Conservation (phyloP, 2,797 vertebrate species). For the Meriones psammophilus region DNA sequence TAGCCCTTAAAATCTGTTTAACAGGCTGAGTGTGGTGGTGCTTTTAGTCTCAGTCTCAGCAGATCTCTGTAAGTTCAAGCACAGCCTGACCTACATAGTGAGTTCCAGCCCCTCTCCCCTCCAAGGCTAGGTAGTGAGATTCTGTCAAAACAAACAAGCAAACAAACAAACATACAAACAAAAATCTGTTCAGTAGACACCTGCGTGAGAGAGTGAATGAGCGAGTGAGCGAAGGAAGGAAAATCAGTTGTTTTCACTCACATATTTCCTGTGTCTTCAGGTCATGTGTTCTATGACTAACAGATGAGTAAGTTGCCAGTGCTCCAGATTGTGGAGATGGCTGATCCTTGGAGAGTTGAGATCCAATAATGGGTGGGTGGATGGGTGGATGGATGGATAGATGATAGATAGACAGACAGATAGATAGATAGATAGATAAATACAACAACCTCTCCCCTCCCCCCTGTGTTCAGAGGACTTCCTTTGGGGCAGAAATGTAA, state of each 20-base stretch:
- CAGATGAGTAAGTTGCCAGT: neutral
- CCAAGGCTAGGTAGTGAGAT: neutral
- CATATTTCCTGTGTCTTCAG: neutral
- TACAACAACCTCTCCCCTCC: neutral
- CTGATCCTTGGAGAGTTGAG: neutral
- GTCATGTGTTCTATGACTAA: neutral
- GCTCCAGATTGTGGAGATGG: slow-evolving; percentile 8
- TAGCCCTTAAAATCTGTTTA: neutral
- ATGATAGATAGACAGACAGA: too few species aligned
- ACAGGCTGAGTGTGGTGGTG: neutral
- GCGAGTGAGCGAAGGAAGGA: neutral
- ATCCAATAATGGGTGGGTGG: too few species aligned
- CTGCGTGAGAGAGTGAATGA: neutral
- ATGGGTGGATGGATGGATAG: too few species aligned
- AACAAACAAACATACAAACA: neutral
- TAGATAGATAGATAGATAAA: too few species aligned
- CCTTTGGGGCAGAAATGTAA: neutral
- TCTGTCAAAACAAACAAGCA: too few species aligned
- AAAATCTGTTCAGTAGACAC: neutral
- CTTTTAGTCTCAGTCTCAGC: neutral
- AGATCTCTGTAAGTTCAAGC: neutral
- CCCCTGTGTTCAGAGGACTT: slow-evolving; percentile 47
- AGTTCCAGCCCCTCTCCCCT: neutral
- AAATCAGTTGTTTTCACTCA: slow-evolving; percentile 9
- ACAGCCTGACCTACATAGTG: neutral